A percentile compares a stretch with the other conserved stretches of the same genome.
These are phyloP conservation scores for Conus canariensis DNA, from an alignment of 2,888 invertebrate species.

Conservation along the genomic window DNA sequence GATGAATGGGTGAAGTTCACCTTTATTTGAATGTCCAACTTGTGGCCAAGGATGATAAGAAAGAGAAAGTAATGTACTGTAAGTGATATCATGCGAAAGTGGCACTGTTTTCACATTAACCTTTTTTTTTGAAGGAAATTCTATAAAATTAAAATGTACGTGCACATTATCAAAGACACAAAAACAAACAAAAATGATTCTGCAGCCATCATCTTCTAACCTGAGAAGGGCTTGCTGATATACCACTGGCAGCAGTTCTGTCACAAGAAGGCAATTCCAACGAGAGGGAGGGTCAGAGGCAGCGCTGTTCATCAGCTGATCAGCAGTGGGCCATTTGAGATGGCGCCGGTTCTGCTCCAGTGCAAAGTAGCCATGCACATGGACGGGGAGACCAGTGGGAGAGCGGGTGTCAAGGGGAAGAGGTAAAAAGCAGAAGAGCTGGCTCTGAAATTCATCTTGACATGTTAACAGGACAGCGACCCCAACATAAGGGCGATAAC, in stretches of 20 bases:
- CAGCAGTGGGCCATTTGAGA: constrained; percentile 72
- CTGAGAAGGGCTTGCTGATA: constrained; percentile 52
- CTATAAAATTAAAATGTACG: no score
- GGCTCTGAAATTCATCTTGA: constrained; percentile 56
- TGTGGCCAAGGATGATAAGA: no score
- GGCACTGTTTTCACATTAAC: no score
- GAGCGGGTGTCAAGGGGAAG: constrained; percentile 66
- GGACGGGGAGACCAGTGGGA: constrained; percentile 73
- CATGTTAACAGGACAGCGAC: constrained; percentile 58
- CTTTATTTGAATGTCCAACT: no score
- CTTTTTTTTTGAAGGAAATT: no score
- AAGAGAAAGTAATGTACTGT: no score
- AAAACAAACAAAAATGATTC: not conserved
- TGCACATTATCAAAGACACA: not conserved
- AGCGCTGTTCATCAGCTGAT: constrained; percentile 50
- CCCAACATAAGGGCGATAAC: constrained; percentile 64
- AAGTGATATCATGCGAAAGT: no score
- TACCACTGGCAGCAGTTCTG: constrained; percentile 66
- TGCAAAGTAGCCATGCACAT: constrained; percentile 75
- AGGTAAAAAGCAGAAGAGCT: constrained; percentile 75
- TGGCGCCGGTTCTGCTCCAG: constrained; percentile 72
- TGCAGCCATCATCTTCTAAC: not conserved
- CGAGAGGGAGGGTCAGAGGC: constrained; percentile 61
- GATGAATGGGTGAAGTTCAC: no score
- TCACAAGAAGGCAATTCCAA: constrained; percentile 72